Base-by-base conservation (phyloP, 1,140 invertebrate genomes). In the Streblospio benedicti region DNA sequence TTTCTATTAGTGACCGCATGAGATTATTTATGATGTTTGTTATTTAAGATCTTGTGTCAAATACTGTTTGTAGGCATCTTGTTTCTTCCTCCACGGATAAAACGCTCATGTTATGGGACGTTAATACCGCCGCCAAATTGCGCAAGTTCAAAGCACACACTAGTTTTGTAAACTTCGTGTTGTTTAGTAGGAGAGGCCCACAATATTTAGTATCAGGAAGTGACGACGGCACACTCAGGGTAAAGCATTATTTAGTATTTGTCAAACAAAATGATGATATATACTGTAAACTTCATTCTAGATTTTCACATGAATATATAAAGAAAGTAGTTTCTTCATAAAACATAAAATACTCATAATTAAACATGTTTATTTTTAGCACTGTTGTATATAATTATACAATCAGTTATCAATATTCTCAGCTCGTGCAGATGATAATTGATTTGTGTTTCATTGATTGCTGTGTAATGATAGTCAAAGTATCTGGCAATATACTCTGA, bases 41-140 rank as follows among this genome's bases (percentile, higher is more conserved):
- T n/a, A 31, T 33, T 25, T 23, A 6, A 9, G 27, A 23, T 23
- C 2, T 20, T 25, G 31, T 3, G 5, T 47, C 23, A 33, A 44
- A 27, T 56, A 28, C 18, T 31, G 9, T 59, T 73, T 69, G 28
- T 27, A 85, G 85, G 20, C 84, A 86, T 59, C 78, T 98, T n/a
- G 92, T 91, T 71, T 91, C 91, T 6, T 89, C 90, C 56, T 90
- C 91, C 33, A 96, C 94, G 12, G 97, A 99, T 77, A 92, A 89
- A 76, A 96, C 92, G 0, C 79, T 98, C 3, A 91, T 90, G 2
- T 82, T 98, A 33, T 99, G 95, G 94, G 96, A 99, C 75, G 84
- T 96, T 45, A 83, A 86, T 23, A 89, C 86, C 9, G 90, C 91
- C 0, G 85, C 84, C 18, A 82, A 94, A 64, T 84, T 97, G 9